Percentiles rank a stretch among this genome's conserved stretches.
Evolutionary conservation across 2,113 vertebrate genomes (phyloP).

Genomic region (Sciurus niger): DNA sequence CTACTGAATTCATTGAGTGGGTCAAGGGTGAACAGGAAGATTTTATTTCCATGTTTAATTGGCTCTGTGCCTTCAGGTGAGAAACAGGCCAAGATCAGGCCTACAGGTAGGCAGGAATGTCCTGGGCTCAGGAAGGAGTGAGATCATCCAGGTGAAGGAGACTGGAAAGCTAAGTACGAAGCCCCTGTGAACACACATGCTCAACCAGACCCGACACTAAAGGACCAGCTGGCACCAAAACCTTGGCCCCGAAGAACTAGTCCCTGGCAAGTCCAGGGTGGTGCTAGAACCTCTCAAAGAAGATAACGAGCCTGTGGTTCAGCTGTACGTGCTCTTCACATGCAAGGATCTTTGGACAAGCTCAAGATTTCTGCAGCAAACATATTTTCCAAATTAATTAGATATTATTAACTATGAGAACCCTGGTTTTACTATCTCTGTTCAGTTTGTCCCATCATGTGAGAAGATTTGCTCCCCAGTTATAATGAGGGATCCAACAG

Average conservation of each 20-base stretch:
- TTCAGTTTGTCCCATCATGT: background rate
- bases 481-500: background rate
- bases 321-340: background rate
- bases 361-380: background rate
- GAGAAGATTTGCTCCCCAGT: background rate
- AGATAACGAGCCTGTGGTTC: background rate
- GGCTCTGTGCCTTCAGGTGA: background rate
- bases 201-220: background rate
- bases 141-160: background rate
- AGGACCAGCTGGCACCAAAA: background rate
- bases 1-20: background rate
- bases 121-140: background rate
- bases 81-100: background rate
- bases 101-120: background rate
- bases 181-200: background rate
- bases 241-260: background rate
- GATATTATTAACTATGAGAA: background rate
- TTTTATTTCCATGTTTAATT: background rate
- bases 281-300: background rate
- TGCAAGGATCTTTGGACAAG: background rate
- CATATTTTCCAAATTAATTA: background rate
- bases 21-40: background rate
- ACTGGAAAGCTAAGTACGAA: background rate
- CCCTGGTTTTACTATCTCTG: background rate
- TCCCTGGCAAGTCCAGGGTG: background rate